A percentile compares a stretch with the other conserved stretches of the same genome.
Evolutionary conservation across 2,888 invertebrate genomes (phyloP).

Genomic region (Pollenia griseotomentosa): DNA sequence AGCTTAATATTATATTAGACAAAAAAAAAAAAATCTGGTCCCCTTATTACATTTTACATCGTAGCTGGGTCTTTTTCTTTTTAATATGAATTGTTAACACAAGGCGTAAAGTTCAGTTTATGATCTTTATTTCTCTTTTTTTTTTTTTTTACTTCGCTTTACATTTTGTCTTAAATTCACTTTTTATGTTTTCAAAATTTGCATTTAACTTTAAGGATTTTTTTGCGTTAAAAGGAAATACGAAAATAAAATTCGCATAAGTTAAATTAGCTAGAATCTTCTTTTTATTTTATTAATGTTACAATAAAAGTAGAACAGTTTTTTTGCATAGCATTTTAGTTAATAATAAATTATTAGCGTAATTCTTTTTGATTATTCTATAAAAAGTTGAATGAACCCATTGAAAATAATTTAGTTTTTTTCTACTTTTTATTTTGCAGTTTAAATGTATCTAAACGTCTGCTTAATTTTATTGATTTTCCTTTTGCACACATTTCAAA

Average conservation of each 20-base stretch:
- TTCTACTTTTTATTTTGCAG: neutral
- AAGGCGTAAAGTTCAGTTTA: constrained; percentile 56
- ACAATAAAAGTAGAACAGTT: neutral
- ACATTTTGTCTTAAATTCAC: constrained; percentile 47
- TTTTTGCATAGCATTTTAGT: neutral
- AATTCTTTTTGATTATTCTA: neutral
- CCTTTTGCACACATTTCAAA: constrained; percentile 30
- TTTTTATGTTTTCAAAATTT: constrained; percentile 52
- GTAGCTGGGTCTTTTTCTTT: neutral
- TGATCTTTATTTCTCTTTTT: constrained; percentile 9
- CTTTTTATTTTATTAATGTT: constrained; percentile 7
- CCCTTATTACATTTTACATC: neutral
- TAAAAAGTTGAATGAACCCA: constrained; percentile 43
- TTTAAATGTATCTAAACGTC: constrained; percentile 2
- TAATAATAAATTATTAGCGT: neutral
- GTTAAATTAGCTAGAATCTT: constrained; percentile 18
- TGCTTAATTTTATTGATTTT: constrained; percentile 53
- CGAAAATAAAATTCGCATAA: constrained; percentile 2
- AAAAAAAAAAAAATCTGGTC: constrained; percentile 16
- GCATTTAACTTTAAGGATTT: neutral
- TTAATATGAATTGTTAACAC: constrained; percentile 18
- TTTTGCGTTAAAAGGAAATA: neutral
- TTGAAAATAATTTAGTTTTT: neutral
- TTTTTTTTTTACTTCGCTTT: neutral
- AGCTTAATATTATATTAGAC: too few species aligned